A percentile compares a stretch with the other conserved stretches of the same genome.
These are phyloP conservation scores for Alligator mississippiensis DNA, from an alignment of 2,113 vertebrate species.

Conservation along the genomic window DNA sequence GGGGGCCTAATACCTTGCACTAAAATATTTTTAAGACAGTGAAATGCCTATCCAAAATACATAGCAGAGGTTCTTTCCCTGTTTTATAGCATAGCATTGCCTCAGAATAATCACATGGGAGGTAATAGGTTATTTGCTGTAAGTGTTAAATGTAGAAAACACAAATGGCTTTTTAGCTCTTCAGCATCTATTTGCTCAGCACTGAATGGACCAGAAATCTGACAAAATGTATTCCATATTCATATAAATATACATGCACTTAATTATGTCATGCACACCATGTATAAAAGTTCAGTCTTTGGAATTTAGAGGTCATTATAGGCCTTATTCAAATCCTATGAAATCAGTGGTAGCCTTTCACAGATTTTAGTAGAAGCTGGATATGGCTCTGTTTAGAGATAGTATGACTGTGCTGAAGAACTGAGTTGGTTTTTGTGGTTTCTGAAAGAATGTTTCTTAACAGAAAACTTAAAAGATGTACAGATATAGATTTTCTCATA, in stretches of 20 bases:
- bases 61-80: conserved; percentile 14
- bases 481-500: neutral
- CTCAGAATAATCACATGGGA: conserved; percentile 32
- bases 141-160: conserved; percentile 6
- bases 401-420: conserved; percentile 31
- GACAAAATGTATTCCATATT: neutral
- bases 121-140: conserved; percentile 20
- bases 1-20: neutral
- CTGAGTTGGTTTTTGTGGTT: conserved; percentile 45
- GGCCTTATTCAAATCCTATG: neutral
- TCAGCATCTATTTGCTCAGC: neutral
- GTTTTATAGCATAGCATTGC: conserved; percentile 39
- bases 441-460: conserved; percentile 50
- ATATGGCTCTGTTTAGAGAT: neutral
- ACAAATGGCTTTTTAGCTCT: neutral
- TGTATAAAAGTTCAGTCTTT: neutral
- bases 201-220: neutral
- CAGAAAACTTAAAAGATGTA: conserved; percentile 44
- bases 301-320: neutral
- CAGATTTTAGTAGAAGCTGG: neutral
- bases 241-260: neutral
- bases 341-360: neutral
- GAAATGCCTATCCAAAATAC: neutral
- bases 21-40: conserved; percentile 3
- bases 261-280: neutral